A percentile compares a stretch with the other conserved stretches of the same genome.
phyloP scores from a whole-genome alignment of 2,797 vertebrate genomes.

The Loris lydekkerianus region DNA sequence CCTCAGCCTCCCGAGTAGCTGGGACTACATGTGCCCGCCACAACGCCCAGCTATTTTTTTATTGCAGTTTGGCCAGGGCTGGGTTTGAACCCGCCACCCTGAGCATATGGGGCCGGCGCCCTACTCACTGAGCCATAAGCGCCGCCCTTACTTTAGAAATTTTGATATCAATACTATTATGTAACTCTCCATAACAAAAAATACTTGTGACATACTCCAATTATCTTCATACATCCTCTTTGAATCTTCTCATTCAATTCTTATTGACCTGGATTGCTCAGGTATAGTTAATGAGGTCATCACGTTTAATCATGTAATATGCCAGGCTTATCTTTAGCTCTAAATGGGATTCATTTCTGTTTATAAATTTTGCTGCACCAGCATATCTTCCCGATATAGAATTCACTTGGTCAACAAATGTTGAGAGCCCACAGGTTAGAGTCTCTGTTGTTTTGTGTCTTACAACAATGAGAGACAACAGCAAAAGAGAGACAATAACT shows the following conservation, averaged over 20 bases:
- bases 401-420: constrained; percentile 25
- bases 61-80: too few relatives aligned
- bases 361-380: background rate
- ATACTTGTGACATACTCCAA: background rate
- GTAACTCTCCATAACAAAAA: background rate
- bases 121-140: too few relatives aligned
- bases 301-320: constrained; percentile 29
- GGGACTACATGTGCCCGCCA: too few relatives aligned
- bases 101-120: too few relatives aligned
- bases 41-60: too few relatives aligned
- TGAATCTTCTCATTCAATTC: background rate
- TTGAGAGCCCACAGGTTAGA: background rate
- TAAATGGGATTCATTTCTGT: background rate
- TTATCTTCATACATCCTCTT: background rate
- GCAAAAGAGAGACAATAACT: background rate
- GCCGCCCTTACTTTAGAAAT: background rate
- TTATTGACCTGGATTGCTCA: background rate
- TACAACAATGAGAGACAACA: background rate
- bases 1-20: too few relatives aligned
- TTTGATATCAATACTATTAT: background rate
- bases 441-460: background rate
- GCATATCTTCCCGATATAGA: background rate
- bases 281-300: background rate
- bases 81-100: too few relatives aligned
- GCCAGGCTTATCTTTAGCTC: background rate